Conservation (phyloP, 2,797 vertebrate genomes). For the Thripadectes ignobilis region DNA sequence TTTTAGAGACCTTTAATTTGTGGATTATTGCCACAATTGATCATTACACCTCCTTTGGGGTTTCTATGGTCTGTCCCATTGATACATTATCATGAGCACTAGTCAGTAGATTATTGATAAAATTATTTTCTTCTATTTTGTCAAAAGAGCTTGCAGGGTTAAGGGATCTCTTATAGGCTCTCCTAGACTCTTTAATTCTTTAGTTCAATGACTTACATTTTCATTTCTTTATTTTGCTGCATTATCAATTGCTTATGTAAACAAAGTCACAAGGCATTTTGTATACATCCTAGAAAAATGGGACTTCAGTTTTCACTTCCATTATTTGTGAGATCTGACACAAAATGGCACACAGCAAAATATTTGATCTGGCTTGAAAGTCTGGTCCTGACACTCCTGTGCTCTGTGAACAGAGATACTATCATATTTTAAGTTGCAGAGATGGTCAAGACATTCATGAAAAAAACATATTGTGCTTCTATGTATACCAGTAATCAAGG, state of each 20-base stretch:
- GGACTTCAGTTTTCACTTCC: background rate
- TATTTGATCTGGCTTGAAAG: background rate
- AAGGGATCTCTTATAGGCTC: background rate
- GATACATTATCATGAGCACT: background rate
- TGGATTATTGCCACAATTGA: constrained; percentile 15
- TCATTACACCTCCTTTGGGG: constrained; percentile 37
- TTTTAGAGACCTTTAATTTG: constrained; percentile 28
- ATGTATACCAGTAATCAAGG: background rate
- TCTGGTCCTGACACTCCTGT: background rate
- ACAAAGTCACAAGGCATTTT: background rate
- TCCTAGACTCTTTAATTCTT: background rate
- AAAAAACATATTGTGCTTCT: background rate
- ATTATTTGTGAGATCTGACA: background rate
- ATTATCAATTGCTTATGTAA: background rate
- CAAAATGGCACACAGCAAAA: background rate
- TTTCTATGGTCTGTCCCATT: background rate
- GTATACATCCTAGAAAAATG: background rate
- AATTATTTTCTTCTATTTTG: constrained; percentile 14
- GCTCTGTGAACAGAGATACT: background rate
- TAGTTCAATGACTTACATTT: background rate
- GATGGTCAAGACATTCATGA: background rate
- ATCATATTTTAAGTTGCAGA: background rate
- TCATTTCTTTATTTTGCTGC: background rate
- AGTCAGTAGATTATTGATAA: background rate
- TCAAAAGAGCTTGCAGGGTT: background rate